Base-by-base conservation (phyloP, 2,113 vertebrate species). In the Nycticryphes semicollaris region DNA sequence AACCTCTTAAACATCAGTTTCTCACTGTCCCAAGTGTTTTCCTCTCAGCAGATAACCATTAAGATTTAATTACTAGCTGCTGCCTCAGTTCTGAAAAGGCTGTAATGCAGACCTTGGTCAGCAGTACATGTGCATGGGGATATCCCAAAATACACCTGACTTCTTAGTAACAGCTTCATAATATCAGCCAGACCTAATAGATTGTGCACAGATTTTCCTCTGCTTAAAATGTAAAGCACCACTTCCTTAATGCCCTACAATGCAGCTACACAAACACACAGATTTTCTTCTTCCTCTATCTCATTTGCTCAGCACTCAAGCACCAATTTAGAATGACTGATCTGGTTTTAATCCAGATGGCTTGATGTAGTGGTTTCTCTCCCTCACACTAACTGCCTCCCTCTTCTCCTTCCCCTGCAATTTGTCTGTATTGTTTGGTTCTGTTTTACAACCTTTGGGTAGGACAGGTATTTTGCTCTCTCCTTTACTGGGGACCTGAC, bases 31-130 rank as follows among this genome's bases (percentile, higher is more conserved):
- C 62, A 51, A 25, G 66, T 75, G 91, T 72, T 89, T 96, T 93
- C 33, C 60, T 84, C 81, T 97, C 77, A 93, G 87, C 91, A 96
- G 77, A 93, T 86, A 93, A 80, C 47, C 45, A 96, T 94, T 93
- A 94, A 96, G 78, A 90, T 96, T 96, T 96, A 96, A 97, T 96
- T 96, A 91, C 78, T 63, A 57, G 62, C 70, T 94, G 62, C 78
- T 94, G 59, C 72, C 67, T 81, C 1, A 3, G 45, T 64, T 93
- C 84, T 94, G 75, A 47, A 70, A 93, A 67, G 57, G 41, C 47
- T 95, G 87, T 79, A 81, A 74, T 67, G 64, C 64, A 94, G 82
- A 83, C 93, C 59, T 90, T 83, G 84, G 82, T 95, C 91, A 96
- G 92, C 87, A 91, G 84, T 93, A 88, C 75, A 30, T 47, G 75